Evolutionary conservation across 2,888 invertebrate genomes (phyloP).

Genomic region (Tortrix viridana): DNA sequence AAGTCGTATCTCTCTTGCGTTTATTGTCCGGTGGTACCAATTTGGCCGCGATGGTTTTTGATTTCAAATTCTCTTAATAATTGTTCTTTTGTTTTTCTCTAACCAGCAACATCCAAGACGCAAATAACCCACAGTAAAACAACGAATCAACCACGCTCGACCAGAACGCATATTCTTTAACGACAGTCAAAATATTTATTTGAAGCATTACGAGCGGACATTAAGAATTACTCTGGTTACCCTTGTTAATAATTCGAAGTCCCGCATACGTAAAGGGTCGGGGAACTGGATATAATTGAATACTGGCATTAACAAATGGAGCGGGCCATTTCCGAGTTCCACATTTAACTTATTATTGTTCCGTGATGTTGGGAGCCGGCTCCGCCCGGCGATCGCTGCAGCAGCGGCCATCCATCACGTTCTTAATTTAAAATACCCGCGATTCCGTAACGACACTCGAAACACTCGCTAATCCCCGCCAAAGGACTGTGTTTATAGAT

Average conservation of each 20-base stretch:
- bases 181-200: slow-evolving; percentile 34
- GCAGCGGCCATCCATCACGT: slow-evolving; percentile 79
- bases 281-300: slow-evolving; percentile 81
- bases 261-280: slow-evolving; percentile 73
- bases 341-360: slow-evolving; percentile 81
- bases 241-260: slow-evolving; percentile 70
- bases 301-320: slow-evolving; percentile 83
- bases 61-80: slow-evolving; percentile 45
- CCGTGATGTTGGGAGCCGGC: slow-evolving; percentile 61
- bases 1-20: slow-evolving; percentile 65
- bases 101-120: slow-evolving; percentile 20
- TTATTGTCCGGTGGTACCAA: slow-evolving; percentile 70
- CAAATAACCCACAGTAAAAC: slow-evolving; percentile 36
- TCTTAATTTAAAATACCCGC: slow-evolving; percentile 81
- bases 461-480: slow-evolving; percentile 70
- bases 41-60: slow-evolving; percentile 66
- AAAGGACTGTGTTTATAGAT: slow-evolving; percentile 66
- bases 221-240: slow-evolving; percentile 57
- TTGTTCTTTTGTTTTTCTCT: slow-evolving; percentile 35
- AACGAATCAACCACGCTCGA: slow-evolving; percentile 30
- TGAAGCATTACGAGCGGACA: slow-evolving; percentile 26
- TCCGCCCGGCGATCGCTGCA: slow-evolving; percentile 58
- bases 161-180: slow-evolving; percentile 29
- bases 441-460: slow-evolving; percentile 70
- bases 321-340: slow-evolving; percentile 76